These are phyloP conservation scores for Oophaga sylvatica DNA, from an alignment of 2,797 vertebrate species.

Conservation along the genomic window DNA sequence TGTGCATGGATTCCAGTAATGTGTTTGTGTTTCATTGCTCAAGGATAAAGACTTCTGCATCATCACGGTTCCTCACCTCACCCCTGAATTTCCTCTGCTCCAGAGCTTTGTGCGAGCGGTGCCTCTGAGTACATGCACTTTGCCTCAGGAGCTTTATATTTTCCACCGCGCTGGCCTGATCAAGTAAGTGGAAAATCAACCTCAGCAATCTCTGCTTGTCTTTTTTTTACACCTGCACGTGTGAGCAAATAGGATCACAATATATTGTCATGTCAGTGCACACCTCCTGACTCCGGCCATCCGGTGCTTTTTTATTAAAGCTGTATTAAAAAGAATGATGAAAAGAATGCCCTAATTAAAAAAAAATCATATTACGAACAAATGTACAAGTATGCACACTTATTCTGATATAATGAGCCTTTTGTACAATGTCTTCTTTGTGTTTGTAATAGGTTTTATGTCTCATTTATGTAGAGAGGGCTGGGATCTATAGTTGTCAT, in stretches of 20 bases:
- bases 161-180: constrained; percentile 79
- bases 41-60: constrained; percentile 86
- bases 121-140: constrained; percentile 67
- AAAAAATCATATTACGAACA: background rate
- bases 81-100: constrained; percentile 80
- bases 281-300: background rate
- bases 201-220: constrained; percentile 39
- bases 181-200: constrained; percentile 73
- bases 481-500: too few relatives aligned
- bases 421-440: background rate
- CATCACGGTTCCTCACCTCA: constrained; percentile 76
- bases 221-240: constrained; percentile 39
- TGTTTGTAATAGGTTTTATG: background rate
- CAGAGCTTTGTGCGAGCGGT: constrained; percentile 79
- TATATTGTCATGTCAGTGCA: constrained; percentile 24
- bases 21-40: constrained; percentile 39
- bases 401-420: background rate
- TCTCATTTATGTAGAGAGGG: too few relatives aligned
- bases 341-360: background rate
- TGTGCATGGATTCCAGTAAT: constrained; percentile 53
- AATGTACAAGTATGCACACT: background rate
- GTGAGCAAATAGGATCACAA: constrained; percentile 17
- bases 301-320: background rate
- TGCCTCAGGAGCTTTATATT: constrained; percentile 81
- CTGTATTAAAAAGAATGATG: background rate